Conservation (phyloP, 2,888 invertebrate genomes). For the Rhaphigaster nebulosa region DNA sequence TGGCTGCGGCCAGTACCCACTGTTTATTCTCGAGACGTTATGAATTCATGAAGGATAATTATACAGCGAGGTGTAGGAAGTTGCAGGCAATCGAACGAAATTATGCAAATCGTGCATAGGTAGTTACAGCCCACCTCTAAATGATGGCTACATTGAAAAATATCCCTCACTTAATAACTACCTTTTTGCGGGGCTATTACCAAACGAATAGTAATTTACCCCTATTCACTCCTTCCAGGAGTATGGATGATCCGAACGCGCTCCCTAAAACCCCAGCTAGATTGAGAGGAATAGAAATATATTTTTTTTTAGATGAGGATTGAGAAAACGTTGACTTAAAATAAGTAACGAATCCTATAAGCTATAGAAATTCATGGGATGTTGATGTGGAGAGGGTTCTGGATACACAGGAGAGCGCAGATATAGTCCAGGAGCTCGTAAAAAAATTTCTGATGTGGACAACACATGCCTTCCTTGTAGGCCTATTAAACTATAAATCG, state of each 20-base stretch:
- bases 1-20: background rate
- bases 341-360: background rate
- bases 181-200: conserved; percentile 39
- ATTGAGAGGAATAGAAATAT: background rate
- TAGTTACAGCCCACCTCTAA: conserved; percentile 49
- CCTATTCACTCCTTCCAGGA: conserved; percentile 16
- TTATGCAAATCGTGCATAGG: conserved; percentile 48
- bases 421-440: too few species aligned
- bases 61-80: conserved; percentile 32
- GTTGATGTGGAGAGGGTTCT: too few species aligned
- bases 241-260: background rate
- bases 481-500: too few species aligned
- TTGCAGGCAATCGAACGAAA: conserved; percentile 1
- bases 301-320: too few species aligned
- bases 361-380: too few species aligned
- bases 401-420: too few species aligned
- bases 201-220: conserved; percentile 36
- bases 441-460: too few species aligned
- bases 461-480: too few species aligned
- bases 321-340: too few species aligned
- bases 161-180: conserved; percentile 39
- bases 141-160: conserved; percentile 34
- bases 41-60: conserved; percentile 45
- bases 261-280: background rate
- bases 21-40: background rate